Base-by-base conservation (phyloP, 1,140 invertebrate genomes). In the Drosophila oshimai region DNA sequence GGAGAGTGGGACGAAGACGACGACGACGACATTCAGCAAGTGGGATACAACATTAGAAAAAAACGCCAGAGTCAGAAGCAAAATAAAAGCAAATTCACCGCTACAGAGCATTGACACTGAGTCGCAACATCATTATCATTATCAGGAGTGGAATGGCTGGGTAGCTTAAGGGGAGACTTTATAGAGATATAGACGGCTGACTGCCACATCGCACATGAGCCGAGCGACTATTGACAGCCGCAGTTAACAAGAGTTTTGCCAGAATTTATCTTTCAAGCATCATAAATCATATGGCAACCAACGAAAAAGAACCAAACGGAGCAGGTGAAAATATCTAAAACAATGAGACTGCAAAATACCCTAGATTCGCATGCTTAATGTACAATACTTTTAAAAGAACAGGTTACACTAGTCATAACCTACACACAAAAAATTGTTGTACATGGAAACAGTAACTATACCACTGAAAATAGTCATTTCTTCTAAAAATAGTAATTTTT, bases 201-300 rank as follows among this genome's bases (percentile, higher is more conserved):
- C 28, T 54, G 39, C 39, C 28, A 42, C 50, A 54, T 47, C 17
- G 33, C 54, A 46, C 51, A 49, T 36, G 36, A 50, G 49, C 20
- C 58, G 51, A 74, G 71, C 65, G 61, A 75, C 68, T 87, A 86
- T 86, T 86, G 80, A 86, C 80, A 86, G 81, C 53, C 55, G 74
- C 74, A 76, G 72, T 76, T 87, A 87, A 73, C 80, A 65, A 80
- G 55, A 62, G 67, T 58, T 87, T 76, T 69, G 51, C 61, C 49
- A 65, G 71, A 87, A 80, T 76, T 87, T 86, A 86, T 86, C 81
- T 86, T 86, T 86, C 80, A 86, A 80, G 80, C 80, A 87, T 87
- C 80, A 86, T 86, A 86, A 86, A 86, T 87, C 80, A 87, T 72
- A 72, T 22, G 49, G 17, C 41, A 28, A 28, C 37, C 12, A 74